phyloP scores from a whole-genome alignment of 2,888 invertebrate species.

The Orchesellides sinensis region DNA sequence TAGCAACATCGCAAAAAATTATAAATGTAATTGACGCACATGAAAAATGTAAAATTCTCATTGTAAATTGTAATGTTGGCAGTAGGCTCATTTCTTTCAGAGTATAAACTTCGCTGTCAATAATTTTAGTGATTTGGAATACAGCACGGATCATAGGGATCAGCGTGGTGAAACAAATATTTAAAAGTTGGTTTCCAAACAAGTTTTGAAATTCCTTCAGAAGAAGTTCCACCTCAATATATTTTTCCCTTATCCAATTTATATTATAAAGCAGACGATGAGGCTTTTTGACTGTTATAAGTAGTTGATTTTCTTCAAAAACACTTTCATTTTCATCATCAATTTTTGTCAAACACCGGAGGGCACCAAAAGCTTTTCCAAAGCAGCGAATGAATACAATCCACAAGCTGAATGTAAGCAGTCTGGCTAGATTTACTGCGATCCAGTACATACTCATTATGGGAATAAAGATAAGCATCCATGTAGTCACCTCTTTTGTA shows the following conservation, averaged over 20 bases:
- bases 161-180: not conserved
- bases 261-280: not conserved
- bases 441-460: too few relatives aligned
- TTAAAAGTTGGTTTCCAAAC: constrained; percentile 77
- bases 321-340: not conserved
- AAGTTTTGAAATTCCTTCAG: not conserved
- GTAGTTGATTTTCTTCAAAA: too few relatives aligned
- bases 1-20: not conserved
- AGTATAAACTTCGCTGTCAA: not conserved
- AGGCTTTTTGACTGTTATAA: too few relatives aligned
- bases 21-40: not conserved
- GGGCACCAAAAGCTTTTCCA: not conserved
- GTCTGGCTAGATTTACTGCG: too few relatives aligned
- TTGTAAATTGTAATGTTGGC: too few relatives aligned
- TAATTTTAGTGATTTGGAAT: not conserved
- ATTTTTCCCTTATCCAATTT: not conserved
- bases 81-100: not conserved
- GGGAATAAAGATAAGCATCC: not conserved
- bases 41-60: not conserved
- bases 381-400: not conserved
- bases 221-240: not conserved
- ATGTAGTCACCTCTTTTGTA: not conserved
- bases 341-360: not conserved
- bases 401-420: not conserved
- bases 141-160: not conserved